Conservation (phyloP, 2,797 vertebrate species). For the Hyperoplus lanceolatus region DNA sequence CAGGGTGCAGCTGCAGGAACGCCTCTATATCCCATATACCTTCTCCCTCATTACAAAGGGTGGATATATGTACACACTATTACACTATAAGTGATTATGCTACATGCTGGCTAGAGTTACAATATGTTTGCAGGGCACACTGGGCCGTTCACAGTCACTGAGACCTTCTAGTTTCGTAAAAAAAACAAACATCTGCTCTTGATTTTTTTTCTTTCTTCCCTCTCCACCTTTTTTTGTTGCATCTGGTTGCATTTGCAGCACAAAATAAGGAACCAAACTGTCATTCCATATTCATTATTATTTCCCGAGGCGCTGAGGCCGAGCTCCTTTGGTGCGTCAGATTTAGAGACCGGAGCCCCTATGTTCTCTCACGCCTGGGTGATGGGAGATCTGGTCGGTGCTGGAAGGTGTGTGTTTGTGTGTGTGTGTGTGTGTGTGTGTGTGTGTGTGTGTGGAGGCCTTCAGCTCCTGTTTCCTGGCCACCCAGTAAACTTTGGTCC, state of each 20-base stretch:
- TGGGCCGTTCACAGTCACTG: slow-evolving; percentile 45
- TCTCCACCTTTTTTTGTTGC: slow-evolving; percentile 81
- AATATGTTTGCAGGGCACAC: slow-evolving; percentile 85
- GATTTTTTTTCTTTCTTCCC: slow-evolving; percentile 80
- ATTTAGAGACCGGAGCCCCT: slow-evolving; percentile 82
- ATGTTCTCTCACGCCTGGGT: slow-evolving; percentile 87
- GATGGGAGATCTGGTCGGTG: slow-evolving; percentile 46
- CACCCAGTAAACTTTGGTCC: slow-evolving; percentile 89
- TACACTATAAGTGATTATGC: slow-evolving; percentile 74
- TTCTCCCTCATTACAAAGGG: slow-evolving; percentile 72
- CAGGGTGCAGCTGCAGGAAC: slow-evolving; percentile 73
- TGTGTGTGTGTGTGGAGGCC: slow-evolving; percentile 61
- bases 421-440: slow-evolving; percentile 22
- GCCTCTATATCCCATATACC: slow-evolving; percentile 42
- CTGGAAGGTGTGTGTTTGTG: slow-evolving; percentile 36
- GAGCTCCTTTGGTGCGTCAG: slow-evolving; percentile 83
- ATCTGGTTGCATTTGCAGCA: slow-evolving; percentile 97
- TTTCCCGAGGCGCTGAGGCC: slow-evolving; percentile 90
- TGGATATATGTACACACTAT: slow-evolving; percentile 61
- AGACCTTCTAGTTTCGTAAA: slow-evolving; percentile 55
- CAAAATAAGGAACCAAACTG: slow-evolving; percentile 85
- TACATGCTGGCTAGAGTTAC: slow-evolving; percentile 72
- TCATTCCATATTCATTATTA: slow-evolving; percentile 98
- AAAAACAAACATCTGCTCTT: slow-evolving; percentile 92
- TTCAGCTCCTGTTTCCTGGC: slow-evolving; percentile 92